A percentile compares a stretch with the other conserved stretches of the same genome.
Conservation (phyloP, 2,113 vertebrate genomes). For the Bucco capensis region DNA sequence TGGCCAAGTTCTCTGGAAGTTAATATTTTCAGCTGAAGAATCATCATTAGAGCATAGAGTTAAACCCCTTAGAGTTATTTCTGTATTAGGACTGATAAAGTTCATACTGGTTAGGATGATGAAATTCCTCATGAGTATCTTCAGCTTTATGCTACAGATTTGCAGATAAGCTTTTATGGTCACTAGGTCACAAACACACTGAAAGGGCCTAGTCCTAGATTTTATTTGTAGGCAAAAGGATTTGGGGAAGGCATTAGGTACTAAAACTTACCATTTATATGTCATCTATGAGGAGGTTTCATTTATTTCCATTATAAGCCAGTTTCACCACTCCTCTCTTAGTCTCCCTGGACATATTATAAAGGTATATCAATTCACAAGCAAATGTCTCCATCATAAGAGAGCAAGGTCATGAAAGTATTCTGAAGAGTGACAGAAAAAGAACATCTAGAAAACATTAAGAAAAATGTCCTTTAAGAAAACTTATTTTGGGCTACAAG, state of each 20-base stretch:
- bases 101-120: background rate
- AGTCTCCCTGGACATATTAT: background rate
- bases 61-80: background rate
- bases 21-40: background rate
- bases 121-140: background rate
- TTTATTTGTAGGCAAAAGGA: background rate
- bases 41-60: background rate
- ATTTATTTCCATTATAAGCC: background rate
- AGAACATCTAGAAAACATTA: background rate
- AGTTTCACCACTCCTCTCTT: background rate
- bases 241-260: background rate
- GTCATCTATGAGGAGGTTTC: background rate
- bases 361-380: background rate
- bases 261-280: background rate
- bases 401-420: background rate
- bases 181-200: accelerated
- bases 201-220: background rate
- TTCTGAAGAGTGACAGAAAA: background rate
- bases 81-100: background rate
- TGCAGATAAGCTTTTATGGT: background rate
- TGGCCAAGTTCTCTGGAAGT: background rate
- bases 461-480: background rate
- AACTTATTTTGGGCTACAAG: background rate
- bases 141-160: background rate
- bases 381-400: background rate